Evolutionary conservation across 2,113 vertebrate genomes (phyloP), one percentile per base, ranked within the genome.

Genomic region (Dipodomys spectabilis): DNA sequence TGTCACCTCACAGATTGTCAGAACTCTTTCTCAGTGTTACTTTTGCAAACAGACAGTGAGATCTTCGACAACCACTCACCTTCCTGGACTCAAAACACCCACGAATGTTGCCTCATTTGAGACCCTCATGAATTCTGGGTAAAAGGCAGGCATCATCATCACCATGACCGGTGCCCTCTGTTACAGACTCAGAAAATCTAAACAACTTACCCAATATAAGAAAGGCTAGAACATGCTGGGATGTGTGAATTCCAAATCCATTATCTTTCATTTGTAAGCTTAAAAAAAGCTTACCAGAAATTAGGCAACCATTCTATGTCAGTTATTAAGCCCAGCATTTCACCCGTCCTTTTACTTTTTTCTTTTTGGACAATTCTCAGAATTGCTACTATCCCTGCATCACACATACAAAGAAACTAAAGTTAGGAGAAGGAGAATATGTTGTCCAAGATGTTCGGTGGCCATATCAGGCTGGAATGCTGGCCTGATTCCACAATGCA

Each of bases 191-290:
- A 68, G 78, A 75, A 45, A 74, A 65, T 35, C n/a, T 80, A 72
- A 92, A 22, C 71, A 71, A 92, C 20, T 90, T 32, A 53, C 20
- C 62, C 19, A 90, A 20, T 6, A 25, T 73, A 44, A 25, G 20
- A 18, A 57, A 71, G 39, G 35, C 57, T 94, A n/a, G 16, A 72
- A 68, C 65, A 25, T 86, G 30, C 75, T 39, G n/a, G 13, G n/a
- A 86, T 82, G 73, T 86, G 57, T 69, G 93, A 86, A 72, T 72
- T 86, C 57, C 68, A 82, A 86, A 75, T 65, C 13, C 44, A 23
- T 95, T 64, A 28, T 23, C 15, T 87, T 86, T 90, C 49, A 67
- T 75, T 49, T 60, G 30, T 78, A 73, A 39, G 10, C 44, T 88
- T 85, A 77, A 28, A 44, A 82, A 67, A 65, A 32, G n/a, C 45